Evolutionary conservation across 2,888 invertebrate genomes (phyloP), one percentile per base, ranked within the genome.

Genomic region (Matsumyia berberina): DNA sequence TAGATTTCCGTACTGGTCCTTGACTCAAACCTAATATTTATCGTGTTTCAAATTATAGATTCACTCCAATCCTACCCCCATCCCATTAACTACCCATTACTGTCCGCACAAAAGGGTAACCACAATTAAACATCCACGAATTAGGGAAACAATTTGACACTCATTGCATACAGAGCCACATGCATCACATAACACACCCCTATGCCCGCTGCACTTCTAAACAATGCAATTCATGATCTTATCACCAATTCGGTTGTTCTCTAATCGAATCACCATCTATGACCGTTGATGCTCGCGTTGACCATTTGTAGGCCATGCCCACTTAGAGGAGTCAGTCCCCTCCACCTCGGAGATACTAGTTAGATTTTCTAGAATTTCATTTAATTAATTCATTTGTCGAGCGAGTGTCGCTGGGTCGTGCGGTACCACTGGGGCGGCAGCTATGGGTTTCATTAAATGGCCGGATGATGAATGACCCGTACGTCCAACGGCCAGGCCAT

Each of bases 391-490:
- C 74, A 85, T 83, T 83, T 74, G 79, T 60, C 67, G 64, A 73
- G 57, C 44, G 44, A 66, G 77, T 64, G 70, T 60, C 70, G 66
- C 66, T 64, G 72, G 46, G 53, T 66, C 58, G 72, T 53, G 67
- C 44, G 67, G 55, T 53, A 77, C 57, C 39, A 35, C 74, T 76
- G 55, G 55, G 3, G 46, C 44, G 51, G 46, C 49, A 51, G 53
- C 72, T 19, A 62, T 69, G 62, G 44, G 74, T 64, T 79, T 80
- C 79, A 80, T 85, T 80, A 85, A 85, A 79, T 85, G 83, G 83
- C 83, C 83, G 83, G 83, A 85, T 85, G 79, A 85, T 85, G 79
- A 79, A 85, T 85, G 83, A 85, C 83, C 83, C 83, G 74, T 85
- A 85, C 83, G 79, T 79, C 83, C 74, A 79, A 64, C 69, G 83